Base-by-base conservation (phyloP, 2,113 vertebrate genomes). In the Hippopotamus amphibius region DNA sequence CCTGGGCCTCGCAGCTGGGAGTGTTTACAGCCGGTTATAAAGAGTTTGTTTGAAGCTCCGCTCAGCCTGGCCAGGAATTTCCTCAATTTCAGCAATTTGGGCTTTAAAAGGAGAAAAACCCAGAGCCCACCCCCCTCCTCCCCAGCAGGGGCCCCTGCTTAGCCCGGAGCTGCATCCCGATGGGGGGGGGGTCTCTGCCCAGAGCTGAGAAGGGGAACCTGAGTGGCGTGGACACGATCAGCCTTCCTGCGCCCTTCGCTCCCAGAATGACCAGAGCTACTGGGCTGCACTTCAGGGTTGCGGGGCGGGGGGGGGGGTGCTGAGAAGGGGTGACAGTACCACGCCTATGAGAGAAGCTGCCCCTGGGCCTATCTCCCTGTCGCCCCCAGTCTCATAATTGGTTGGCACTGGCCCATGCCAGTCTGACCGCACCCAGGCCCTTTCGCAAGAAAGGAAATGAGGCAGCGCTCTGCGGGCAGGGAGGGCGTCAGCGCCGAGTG, bases 11-110 rank as follows among this genome's bases (percentile, higher is more conserved):
- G 96, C 98, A 98, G 98, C 98, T 98, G 98, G 98, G 98, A 98
- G 98, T 98, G 97, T 98, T 98, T 98, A 98, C 97, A 97, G 98
- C 98, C 96, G 96, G 98, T 98, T 98, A 98, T 98, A 98, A 98
- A 98, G 98, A 98, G 97, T 97, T 97, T 98, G 98, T 98, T 98
- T 98, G 98, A 98, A 98, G 98, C 98, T 97, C 97, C 83, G 96
- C 93, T 84, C 94, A 97, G 98, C 96, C 92, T 97, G 96, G 98
- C 97, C 97, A 98, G 98, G 98, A 98, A 98, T 98, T 98, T 98
- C 98, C 98, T 98, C 98, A 98, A 98, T 98, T 98, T 98, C 98
- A 98, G 98, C 98, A 98, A 98, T 98, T 98, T 98, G 97, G 98
- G 97, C 98, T 98, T 98, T 98, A 98, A 98, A 98, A 98, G 97